phyloP scores from a whole-genome alignment of 2,797 vertebrate species.

The Morelia viridis region DNA sequence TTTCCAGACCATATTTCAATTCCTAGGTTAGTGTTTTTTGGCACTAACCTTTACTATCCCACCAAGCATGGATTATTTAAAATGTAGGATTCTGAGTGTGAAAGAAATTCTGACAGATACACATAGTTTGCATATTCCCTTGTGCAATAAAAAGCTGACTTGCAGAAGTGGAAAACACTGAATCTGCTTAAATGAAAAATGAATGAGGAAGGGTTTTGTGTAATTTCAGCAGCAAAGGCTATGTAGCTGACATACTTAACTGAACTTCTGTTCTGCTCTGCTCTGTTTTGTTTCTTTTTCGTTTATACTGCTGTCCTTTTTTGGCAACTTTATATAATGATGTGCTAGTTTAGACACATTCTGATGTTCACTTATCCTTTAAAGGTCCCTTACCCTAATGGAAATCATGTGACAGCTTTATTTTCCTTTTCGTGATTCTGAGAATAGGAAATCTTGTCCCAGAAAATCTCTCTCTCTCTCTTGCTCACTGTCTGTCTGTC shows the following conservation, averaged over 20 bases:
- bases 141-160: slow-evolving; percentile 6
- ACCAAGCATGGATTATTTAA: not conserved
- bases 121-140: not conserved
- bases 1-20: not conserved
- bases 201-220: slow-evolving; percentile 11
- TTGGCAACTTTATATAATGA: not conserved
- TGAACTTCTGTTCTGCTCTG: not conserved
- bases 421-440: not conserved
- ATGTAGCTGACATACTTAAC: not conserved
- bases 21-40: not conserved
- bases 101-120: not conserved
- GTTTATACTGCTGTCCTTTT: slow-evolving; percentile 12
- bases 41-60: not conserved
- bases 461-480: not conserved
- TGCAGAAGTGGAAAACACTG: not conserved
- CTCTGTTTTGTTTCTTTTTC: not conserved
- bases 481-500: too few relatives aligned
- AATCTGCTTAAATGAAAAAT: slow-evolving; percentile 6
- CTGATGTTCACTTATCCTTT: not conserved
- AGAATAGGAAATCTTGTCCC: not conserved
- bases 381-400: not conserved
- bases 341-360: not conserved
- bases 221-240: not conserved
- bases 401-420: not conserved
- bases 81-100: not conserved